phyloP scores from a whole-genome alignment of 2,113 vertebrate genomes.

The Danio rerio region GRCz12tu NC_133192.1:18130501-18131000 shows the following conservation, averaged over 20 bases:
- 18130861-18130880: too few relatives aligned
- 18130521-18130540: not conserved
- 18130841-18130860: too few relatives aligned
- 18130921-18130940: too few relatives aligned
- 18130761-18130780: not conserved
- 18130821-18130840: slow-evolving; percentile 3
- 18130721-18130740: not conserved
- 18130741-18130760: slow-evolving; percentile 6
- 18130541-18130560: slow-evolving; percentile 14
- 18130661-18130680: slow-evolving; percentile 18
- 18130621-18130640: not conserved
- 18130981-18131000: too few relatives aligned
- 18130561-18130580: not conserved
- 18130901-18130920: too few relatives aligned
- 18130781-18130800: slow-evolving; percentile 14
- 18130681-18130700: slow-evolving; percentile 11
- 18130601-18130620: slow-evolving; percentile 34
- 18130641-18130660: slow-evolving; percentile 15
- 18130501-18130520: not conserved
- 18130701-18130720: not conserved
- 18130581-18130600: not conserved
- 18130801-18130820: not conserved
- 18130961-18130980: too few relatives aligned
- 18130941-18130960: too few relatives aligned
- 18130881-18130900: too few relatives aligned